Percentiles rank a stretch among this genome's conserved stretches.
Conservation (phyloP, 2,113 vertebrate species). For the Stomatorhinus ivindoensis region DNA sequence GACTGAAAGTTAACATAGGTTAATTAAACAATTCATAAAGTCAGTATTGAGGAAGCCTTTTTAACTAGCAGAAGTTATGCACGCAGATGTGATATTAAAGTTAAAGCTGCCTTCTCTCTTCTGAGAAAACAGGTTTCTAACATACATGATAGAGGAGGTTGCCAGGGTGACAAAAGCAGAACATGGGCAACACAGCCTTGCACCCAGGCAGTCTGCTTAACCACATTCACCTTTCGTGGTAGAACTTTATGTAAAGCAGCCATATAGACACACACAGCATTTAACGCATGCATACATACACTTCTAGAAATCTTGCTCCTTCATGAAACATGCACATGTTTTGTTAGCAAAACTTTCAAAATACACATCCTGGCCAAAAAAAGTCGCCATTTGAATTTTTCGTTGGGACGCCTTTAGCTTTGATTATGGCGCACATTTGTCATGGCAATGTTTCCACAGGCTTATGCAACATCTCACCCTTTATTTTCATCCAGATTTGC, state of each 20-base stretch:
- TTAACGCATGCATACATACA: background rate
- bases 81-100: background rate
- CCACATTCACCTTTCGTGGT: background rate
- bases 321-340: background rate
- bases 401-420: too few relatives aligned
- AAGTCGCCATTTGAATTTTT: too few relatives aligned
- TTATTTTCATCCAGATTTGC: too few relatives aligned
- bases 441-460: too few relatives aligned
- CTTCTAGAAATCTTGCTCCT: background rate
- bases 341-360: constrained; percentile 14
- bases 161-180: background rate
- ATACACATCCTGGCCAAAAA: too few relatives aligned
- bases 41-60: background rate
- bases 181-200: background rate
- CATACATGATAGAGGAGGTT: background rate
- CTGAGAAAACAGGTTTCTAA: background rate
- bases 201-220: background rate
- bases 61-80: background rate
- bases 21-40: background rate
- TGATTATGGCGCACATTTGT: too few relatives aligned
- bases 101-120: background rate
- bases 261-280: constrained; percentile 4
- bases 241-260: constrained; percentile 7
- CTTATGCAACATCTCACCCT: too few relatives aligned
- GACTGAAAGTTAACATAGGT: background rate